Evolutionary conservation across 1,140 invertebrate genomes (phyloP).

Genomic region (Bombus difficillimus): DNA sequence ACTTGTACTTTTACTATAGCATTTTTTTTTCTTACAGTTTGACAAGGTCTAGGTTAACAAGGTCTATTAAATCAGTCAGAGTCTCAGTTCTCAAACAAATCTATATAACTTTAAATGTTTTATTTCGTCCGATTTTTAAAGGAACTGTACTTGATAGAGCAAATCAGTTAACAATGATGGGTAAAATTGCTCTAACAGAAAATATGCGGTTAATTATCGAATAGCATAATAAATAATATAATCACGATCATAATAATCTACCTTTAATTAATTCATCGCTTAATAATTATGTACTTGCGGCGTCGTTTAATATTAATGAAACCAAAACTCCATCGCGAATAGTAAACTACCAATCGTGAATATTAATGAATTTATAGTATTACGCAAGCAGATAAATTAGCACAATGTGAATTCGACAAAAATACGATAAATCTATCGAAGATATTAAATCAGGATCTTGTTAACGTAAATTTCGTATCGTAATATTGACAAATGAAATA

Average conservation of each 20-base stretch:
- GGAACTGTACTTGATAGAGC: neutral
- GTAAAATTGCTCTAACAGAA: neutral
- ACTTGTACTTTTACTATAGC: too few relatives aligned
- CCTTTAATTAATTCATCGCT: conserved; percentile 2
- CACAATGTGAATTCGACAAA: neutral
- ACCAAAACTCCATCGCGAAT: conserved; percentile 21
- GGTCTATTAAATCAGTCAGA: neutral
- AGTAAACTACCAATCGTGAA: conserved; percentile 7
- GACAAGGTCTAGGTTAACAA: neutral
- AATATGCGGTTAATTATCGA: conserved; percentile 3
- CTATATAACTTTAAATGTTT: neutral
- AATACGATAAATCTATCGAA: neutral
- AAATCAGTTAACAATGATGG: neutral
- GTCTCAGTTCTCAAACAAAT: neutral
- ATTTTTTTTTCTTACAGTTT: neutral
- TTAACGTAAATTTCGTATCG: neutral
- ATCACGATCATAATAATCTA: neutral
- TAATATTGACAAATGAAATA: neutral
- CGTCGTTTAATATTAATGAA: conserved; percentile 22
- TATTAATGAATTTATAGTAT: conserved; percentile 2
- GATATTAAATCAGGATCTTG: neutral
- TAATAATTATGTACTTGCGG: conserved; percentile 3
- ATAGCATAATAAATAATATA: neutral
- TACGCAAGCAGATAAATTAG: neutral
- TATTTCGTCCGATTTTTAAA: neutral